Evolutionary conservation across 2,113 vertebrate genomes (phyloP).

Genomic region (Eubucco bourcierii): DNA sequence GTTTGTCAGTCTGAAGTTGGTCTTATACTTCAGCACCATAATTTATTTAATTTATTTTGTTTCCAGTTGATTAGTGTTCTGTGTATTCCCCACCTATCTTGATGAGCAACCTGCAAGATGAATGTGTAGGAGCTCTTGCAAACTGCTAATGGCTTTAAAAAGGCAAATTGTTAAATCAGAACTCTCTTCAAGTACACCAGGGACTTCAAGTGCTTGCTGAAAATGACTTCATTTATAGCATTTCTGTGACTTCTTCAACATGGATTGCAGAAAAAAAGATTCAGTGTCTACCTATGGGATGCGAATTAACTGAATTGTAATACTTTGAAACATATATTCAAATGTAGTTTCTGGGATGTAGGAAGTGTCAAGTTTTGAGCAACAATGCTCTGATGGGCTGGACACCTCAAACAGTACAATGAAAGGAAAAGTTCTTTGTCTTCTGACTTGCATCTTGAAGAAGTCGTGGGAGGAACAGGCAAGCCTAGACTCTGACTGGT

Average conservation of each 20-base stretch:
- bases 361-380: not conserved
- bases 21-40: not conserved
- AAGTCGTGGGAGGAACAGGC: not conserved
- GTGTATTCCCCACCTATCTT: not conserved
- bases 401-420: not conserved
- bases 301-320: not conserved
- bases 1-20: not conserved
- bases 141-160: not conserved
- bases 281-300: not conserved
- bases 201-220: not conserved
- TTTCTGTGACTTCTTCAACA: not conserved
- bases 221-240: not conserved
- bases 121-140: not conserved
- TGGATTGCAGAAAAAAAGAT: not conserved
- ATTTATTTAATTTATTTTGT: not conserved
- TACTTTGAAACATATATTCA: not conserved
- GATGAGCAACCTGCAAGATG: not conserved
- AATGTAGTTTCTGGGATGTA: rapidly evolving
- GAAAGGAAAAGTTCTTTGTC: not conserved
- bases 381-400: not conserved
- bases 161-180: not conserved
- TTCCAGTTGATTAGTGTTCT: not conserved
- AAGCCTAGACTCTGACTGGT: not conserved
- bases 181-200: not conserved
- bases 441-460: not conserved